A percentile compares a stretch with the other conserved stretches of the same genome.
Evolutionary conservation across 2,888 invertebrate species (phyloP).

Genomic region (Trimorus sp.): DNA sequence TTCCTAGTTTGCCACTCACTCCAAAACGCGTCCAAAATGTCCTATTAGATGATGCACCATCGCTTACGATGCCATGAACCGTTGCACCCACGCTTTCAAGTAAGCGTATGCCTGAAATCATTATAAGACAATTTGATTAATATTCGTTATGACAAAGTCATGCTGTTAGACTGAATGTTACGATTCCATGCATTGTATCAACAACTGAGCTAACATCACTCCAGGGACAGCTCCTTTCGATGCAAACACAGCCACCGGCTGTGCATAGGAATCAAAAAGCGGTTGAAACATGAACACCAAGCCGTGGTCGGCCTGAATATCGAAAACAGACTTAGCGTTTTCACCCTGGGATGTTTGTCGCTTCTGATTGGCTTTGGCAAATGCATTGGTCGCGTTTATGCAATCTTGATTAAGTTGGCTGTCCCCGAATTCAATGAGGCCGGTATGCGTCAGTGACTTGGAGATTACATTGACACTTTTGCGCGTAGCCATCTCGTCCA

Average conservation of each 20-base stretch:
- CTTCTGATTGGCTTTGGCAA: too few relatives aligned
- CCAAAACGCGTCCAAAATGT: background rate
- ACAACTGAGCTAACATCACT: conserved; percentile 22
- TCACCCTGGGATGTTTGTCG: too few relatives aligned
- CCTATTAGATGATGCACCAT: background rate
- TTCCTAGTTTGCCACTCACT: background rate
- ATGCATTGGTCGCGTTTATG: too few relatives aligned
- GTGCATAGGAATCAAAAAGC: conserved; percentile 57
- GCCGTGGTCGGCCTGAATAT: conserved; percentile 33
- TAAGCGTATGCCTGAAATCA: too few relatives aligned
- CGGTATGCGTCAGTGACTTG: too few relatives aligned
- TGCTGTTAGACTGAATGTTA: too few relatives aligned
- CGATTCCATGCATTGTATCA: conserved; percentile 3
- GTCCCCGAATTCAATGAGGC: too few relatives aligned
- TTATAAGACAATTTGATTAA: too few relatives aligned
- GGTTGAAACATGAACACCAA: conserved; percentile 62
- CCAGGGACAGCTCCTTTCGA: conserved; percentile 52
- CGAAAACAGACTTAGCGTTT: background rate
- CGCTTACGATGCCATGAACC: background rate
- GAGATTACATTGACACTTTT: conserved; percentile 1
- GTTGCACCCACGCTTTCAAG: background rate
- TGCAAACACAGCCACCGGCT: conserved; percentile 66
- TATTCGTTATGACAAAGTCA: too few relatives aligned
- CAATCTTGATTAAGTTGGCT: too few relatives aligned
- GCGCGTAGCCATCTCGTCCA: conserved; percentile 25